Evolutionary conservation across 1,140 invertebrate species (phyloP).

Genomic region (Maconellicoccus hirsutus): DNA sequence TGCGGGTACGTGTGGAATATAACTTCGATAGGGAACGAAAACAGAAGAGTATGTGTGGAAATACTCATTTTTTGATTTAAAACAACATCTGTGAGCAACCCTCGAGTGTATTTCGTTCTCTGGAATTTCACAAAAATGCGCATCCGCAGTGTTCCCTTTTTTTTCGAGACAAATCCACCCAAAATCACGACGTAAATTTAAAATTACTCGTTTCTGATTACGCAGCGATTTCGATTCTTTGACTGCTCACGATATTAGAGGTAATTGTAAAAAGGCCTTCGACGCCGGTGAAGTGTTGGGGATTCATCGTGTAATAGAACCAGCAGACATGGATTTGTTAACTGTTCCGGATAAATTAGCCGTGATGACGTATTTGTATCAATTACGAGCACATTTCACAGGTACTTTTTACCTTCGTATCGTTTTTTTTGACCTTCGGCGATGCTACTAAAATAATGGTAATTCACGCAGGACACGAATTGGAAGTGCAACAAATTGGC

Average conservation of each 20-base stretch:
- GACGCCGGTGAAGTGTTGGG: constrained; percentile 78
- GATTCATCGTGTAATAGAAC: constrained; percentile 81
- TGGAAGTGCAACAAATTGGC: constrained; percentile 67
- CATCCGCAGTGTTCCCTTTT: constrained; percentile 9
- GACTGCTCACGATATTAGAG: constrained; percentile 72
- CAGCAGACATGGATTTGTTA: constrained; percentile 80
- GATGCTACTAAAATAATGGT: not conserved
- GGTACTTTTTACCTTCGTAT: too few relatives aligned
- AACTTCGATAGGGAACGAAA: too few relatives aligned
- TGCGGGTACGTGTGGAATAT: too few relatives aligned
- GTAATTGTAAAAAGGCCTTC: constrained; percentile 82
- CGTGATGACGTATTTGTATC: constrained; percentile 92
- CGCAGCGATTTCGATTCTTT: constrained; percentile 70
- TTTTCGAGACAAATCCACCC: not conserved
- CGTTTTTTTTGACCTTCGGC: too few relatives aligned
- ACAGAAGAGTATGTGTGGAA: too few relatives aligned
- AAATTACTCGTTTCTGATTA: not conserved
- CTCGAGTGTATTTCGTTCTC: too few relatives aligned
- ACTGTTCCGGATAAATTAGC: constrained; percentile 84
- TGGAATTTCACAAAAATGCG: too few relatives aligned
- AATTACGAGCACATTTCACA: constrained; percentile 79
- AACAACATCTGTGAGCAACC: too few relatives aligned
- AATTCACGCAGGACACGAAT: constrained; percentile 50
- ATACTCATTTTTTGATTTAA: constrained; percentile 3
- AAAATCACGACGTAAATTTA: not conserved